A percentile compares a stretch with the other conserved stretches of the same genome.
phyloP scores from a whole-genome alignment of 2,113 vertebrate species.

The chimpanzee (Pan troglodytes) region NHGRI_mPanTro3-v2.1_pri NC_072408.2:49014501-49015000 shows the following conservation, averaged over 20 bases:
- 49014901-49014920: neutral
- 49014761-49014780: neutral
- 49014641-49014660: neutral
- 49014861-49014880: neutral
- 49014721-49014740: neutral
- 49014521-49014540: neutral
- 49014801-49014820: neutral
- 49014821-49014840: neutral
- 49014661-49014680: neutral
- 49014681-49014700: neutral
- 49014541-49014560: neutral
- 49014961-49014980: neutral
- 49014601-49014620: neutral
- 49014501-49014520: neutral
- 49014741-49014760: neutral
- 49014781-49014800: neutral
- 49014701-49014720: neutral
- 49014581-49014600: neutral
- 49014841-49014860: neutral
- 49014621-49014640: neutral
- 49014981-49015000: neutral
- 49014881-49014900: neutral
- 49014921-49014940: neutral
- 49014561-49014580: neutral
- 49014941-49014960: neutral